A percentile compares a stretch with the other conserved stretches of the same genome.
phyloP scores from a whole-genome alignment of 2,797 vertebrate species.

The Odontamblyopus lacepedii region DNA sequence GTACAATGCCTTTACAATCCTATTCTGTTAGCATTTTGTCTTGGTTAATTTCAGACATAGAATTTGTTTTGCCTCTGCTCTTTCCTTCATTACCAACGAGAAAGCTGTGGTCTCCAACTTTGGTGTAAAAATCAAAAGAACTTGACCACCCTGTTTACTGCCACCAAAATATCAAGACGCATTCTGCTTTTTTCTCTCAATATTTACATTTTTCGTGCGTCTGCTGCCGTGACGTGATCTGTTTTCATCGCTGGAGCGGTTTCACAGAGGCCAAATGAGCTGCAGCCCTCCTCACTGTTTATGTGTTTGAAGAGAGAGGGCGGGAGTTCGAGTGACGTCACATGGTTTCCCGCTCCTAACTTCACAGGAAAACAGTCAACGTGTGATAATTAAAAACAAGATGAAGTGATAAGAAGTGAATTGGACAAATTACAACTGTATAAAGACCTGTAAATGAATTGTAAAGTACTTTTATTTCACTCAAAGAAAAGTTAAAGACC shows the following conservation, averaged over 20 bases:
- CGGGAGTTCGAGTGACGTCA: slow-evolving; percentile 72
- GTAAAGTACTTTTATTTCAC: background rate
- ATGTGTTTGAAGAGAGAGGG: slow-evolving; percentile 64
- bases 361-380: slow-evolving; percentile 52
- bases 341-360: slow-evolving; percentile 65
- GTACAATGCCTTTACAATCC: no score
- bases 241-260: slow-evolving; percentile 61
- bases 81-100: background rate
- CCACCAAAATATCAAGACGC: background rate
- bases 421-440: background rate
- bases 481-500: background rate
- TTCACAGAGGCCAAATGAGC: slow-evolving; percentile 63
- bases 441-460: background rate
- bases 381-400: background rate
- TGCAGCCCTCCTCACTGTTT: slow-evolving; percentile 51
- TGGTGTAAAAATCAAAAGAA: background rate
- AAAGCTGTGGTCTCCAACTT: background rate
- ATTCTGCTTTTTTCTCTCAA: background rate
- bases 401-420: background rate
- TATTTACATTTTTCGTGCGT: slow-evolving; percentile 40
- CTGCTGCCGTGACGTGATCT: slow-evolving; percentile 51
- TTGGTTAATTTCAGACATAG: background rate
- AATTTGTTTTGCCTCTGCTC: background rate
- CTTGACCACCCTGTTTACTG: background rate
- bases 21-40: no score